phyloP scores from a whole-genome alignment of 2,113 vertebrate genomes.

The Heteronetta atricapilla region DNA sequence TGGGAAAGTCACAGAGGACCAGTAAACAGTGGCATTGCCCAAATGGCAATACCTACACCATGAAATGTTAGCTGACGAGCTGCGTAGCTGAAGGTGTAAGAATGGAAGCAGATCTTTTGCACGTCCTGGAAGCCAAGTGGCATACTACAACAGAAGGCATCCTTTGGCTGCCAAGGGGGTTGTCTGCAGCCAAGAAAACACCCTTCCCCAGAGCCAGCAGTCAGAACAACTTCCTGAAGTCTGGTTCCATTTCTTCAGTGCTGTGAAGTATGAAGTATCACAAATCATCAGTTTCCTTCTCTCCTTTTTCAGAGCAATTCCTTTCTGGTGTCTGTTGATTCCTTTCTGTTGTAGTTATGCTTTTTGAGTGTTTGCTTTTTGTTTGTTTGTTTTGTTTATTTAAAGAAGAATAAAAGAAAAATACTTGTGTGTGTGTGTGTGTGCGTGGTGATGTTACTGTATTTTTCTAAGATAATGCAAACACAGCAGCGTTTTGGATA shows the following conservation, averaged over 20 bases:
- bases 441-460: rapidly evolving
- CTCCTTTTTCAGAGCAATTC: not conserved
- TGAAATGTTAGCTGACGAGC: not conserved
- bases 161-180: not conserved
- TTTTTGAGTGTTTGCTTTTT: not conserved
- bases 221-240: not conserved
- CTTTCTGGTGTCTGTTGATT: too few relatives aligned
- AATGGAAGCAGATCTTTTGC: not conserved
- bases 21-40: not conserved
- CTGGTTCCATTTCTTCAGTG: not conserved
- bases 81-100: not conserved
- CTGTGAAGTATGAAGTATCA: not conserved
- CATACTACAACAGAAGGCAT: not conserved
- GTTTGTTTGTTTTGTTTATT: not conserved
- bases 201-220: not conserved
- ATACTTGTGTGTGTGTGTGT: too few relatives aligned
- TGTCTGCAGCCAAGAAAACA: not conserved
- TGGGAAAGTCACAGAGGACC: not conserved
- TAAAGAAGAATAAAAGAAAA: not conserved
- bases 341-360: too few relatives aligned
- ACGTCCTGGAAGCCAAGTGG: not conserved
- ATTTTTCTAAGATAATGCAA: not conserved
- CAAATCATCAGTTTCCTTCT: not conserved
- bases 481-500: not conserved
- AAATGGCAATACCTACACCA: not conserved